A percentile compares a stretch with the other conserved stretches of the same genome.
phyloP scores from a whole-genome alignment of 2,113 vertebrate genomes.

The Platichthys stellatus region DNA sequence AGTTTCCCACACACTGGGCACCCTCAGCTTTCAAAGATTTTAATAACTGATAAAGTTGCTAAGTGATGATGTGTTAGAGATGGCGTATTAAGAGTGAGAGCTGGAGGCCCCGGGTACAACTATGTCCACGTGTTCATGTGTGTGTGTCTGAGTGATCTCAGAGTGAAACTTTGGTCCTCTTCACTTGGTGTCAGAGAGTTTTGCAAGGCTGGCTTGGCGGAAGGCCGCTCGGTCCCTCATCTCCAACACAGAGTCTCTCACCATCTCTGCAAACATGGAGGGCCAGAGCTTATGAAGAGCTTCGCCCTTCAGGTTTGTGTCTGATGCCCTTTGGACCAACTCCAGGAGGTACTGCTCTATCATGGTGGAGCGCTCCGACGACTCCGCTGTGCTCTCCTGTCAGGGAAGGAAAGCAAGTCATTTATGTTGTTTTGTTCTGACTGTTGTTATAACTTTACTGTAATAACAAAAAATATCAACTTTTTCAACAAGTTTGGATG shows the following conservation, averaged over 20 bases:
- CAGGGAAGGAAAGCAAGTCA: conserved; percentile 13
- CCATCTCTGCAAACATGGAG: conserved; percentile 93
- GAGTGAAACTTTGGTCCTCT: conserved; percentile 50
- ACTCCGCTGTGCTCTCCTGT: conserved; percentile 75
- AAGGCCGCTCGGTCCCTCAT: conserved; percentile 88
- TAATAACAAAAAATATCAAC: background rate
- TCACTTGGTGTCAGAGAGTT: conserved; percentile 81
- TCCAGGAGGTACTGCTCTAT: conserved; percentile 86
- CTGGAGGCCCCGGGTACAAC: conserved; percentile 2
- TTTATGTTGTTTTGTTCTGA: background rate
- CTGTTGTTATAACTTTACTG: background rate
- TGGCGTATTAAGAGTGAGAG: conserved; percentile 19
- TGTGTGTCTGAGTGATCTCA: conserved; percentile 23
- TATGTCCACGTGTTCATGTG: conserved; percentile 39
- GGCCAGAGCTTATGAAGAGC: conserved; percentile 96
- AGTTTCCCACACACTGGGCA: conserved; percentile 21
- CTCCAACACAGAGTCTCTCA: conserved; percentile 92
- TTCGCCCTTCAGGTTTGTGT: conserved; percentile 91
- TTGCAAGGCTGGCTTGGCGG: conserved; percentile 88
- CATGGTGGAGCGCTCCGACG: conserved; percentile 60
- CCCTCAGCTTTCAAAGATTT: conserved; percentile 19
- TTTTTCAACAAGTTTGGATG: background rate
- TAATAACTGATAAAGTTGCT: conserved; percentile 35
- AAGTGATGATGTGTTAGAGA: conserved; percentile 40
- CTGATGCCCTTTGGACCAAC: conserved; percentile 87